Conservation (phyloP, 92 coral and sea anemone species). For the Siderastrea radians region DNA sequence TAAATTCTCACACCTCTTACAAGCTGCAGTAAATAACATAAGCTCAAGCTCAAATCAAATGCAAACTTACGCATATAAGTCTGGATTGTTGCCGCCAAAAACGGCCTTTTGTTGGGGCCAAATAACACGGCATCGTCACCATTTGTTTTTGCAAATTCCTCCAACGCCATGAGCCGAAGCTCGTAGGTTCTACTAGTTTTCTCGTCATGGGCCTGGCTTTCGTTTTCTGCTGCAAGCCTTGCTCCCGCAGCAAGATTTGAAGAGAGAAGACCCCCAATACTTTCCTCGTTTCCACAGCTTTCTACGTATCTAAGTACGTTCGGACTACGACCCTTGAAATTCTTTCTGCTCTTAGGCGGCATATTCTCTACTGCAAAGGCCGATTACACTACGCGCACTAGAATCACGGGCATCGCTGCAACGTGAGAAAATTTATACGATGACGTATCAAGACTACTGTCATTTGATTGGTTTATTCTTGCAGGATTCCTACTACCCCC, state of each 20-base stretch:
- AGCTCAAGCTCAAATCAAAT: not conserved
- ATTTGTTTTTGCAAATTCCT: constrained; percentile 22
- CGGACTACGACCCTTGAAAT: constrained; percentile 35
- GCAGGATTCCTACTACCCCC: constrained; percentile 29
- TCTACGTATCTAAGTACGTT: constrained; percentile 9
- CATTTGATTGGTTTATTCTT: not conserved
- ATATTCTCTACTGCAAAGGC: not conserved
- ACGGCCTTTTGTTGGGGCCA: constrained; percentile 37
- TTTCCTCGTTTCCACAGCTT: constrained; percentile 18
- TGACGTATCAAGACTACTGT: not conserved
- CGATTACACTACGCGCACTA: too few relatives aligned
- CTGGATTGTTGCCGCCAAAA: constrained; percentile 43
- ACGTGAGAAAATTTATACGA: not conserved
- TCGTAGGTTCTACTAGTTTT: constrained; percentile 41
- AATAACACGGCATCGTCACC: constrained; percentile 48
- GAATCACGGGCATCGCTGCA: not conserved
- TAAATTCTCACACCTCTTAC: not conserved
- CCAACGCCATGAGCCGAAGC: constrained; percentile 44
- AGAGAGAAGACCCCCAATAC: constrained; percentile 12
- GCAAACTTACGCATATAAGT: constrained; percentile 54
- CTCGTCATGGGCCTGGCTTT: constrained; percentile 23
- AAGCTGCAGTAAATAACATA: not conserved
- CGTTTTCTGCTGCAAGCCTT: not conserved
- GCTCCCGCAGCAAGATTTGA: constrained; percentile 40
- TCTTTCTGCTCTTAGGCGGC: constrained; percentile 25